phyloP scores from a whole-genome alignment of 2,888 invertebrate species.

The Volucella zonaria region DNA sequence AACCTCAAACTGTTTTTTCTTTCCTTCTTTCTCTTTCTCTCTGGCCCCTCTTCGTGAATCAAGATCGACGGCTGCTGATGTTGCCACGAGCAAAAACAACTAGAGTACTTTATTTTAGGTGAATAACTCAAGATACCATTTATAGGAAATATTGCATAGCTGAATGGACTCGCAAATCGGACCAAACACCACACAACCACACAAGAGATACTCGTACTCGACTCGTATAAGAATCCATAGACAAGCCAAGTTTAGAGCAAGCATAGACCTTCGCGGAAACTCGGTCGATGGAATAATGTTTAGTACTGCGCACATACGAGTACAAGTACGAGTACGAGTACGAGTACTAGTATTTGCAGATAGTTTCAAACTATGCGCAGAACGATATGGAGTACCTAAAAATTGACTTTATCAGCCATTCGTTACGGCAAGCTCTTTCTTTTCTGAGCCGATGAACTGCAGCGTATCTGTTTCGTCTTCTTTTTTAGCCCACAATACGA shows the following conservation, averaged over 20 bases:
- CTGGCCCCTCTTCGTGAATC: slow-evolving; percentile 9
- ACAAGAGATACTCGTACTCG: background rate
- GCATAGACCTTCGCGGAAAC: slow-evolving; percentile 60
- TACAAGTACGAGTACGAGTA: slow-evolving; percentile 30
- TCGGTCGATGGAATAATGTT: slow-evolving; percentile 62
- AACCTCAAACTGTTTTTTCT: slow-evolving; percentile 10
- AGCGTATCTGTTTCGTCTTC: slow-evolving; percentile 63
- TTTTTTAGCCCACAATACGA: slow-evolving; percentile 40
- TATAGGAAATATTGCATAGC: slow-evolving; percentile 73
- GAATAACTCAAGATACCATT: slow-evolving; percentile 74
- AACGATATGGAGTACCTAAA: slow-evolving; percentile 64
- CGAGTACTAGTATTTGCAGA: too few relatives aligned
- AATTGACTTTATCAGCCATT: slow-evolving; percentile 67
- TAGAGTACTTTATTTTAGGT: slow-evolving; percentile 74
- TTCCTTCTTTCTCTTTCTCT: slow-evolving; percentile 31
- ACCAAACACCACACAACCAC: slow-evolving; percentile 46
- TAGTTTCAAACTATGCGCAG: slow-evolving; percentile 54
- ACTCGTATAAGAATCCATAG: background rate
- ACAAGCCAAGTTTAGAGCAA: slow-evolving; percentile 25
- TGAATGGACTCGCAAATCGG: slow-evolving; percentile 68
- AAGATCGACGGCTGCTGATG: slow-evolving; percentile 72
- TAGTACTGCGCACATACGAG: slow-evolving; percentile 63
- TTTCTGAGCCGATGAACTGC: slow-evolving; percentile 12
- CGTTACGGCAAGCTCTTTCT: slow-evolving; percentile 63
- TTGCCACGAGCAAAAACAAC: slow-evolving; percentile 70